Evolutionary conservation across 1,140 invertebrate species (phyloP), one percentile per base, ranked within the genome.

Genomic region (Drosophila hydei): DNA sequence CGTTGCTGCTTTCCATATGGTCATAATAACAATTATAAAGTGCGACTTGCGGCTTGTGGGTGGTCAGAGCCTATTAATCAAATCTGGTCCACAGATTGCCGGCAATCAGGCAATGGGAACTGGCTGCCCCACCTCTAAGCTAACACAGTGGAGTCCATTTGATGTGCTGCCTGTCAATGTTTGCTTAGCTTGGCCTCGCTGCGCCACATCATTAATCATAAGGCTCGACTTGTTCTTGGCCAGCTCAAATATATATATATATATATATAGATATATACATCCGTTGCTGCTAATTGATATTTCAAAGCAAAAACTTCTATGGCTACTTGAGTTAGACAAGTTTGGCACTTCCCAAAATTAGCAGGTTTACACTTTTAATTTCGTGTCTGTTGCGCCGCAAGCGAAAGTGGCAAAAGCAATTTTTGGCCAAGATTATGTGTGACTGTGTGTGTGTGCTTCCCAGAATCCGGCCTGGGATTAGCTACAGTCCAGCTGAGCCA

Each of bases 351-450:
- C 8, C 51, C 63, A 62, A 67, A 83, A 79, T 83, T 87, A 55
- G 71, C 45, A 42, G 68, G 60, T 79, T 88, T 65, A 88, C 78
- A 88, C 83, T 88, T 79, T 88, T 88, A 71, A 88, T 88, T 89
- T 88, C 63, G 52, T 36, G 45, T 69, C 63, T 63, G 42, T 50
- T 21, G 47, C 8, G 63, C 77, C 79, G 59, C 55, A 36, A 85
- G 83, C 83, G 83, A 88, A 88, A 88, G 83, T 87, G 75, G 18
- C 25, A 36, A 55, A 23, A 36, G 21, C n/a, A 40, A 18, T 43
- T 36, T 51, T 38, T 42, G 16, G 12, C 21, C 33, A 18, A 30
- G 16, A 23, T 12, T 63, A 14, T 38, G 3, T 14, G 36, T n/a
- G n/a, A 5, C 36, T 38, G 36, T 2, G 14, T 42, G 38, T n/a